A percentile compares a stretch with the other conserved stretches of the same genome.
phyloP scores from a whole-genome alignment of 2,113 vertebrate species.

The Choloepus hoffmanni region DNA sequence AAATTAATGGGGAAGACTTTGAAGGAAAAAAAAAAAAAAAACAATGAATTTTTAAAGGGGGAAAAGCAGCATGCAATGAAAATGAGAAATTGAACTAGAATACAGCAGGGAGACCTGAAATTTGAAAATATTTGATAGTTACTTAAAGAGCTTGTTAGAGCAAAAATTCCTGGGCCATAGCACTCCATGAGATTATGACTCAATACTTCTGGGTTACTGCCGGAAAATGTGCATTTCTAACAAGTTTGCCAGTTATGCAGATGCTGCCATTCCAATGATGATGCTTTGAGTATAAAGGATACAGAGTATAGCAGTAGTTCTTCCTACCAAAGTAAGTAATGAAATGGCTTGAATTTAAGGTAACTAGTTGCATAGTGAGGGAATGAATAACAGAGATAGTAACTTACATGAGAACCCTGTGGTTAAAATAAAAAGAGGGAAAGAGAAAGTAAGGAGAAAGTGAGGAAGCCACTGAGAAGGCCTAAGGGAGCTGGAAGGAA shows the following conservation, averaged over 20 bases:
- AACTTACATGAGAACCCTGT: neutral
- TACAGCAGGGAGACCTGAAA: neutral
- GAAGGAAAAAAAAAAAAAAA: neutral
- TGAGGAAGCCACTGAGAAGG: neutral
- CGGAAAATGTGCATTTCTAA: neutral
- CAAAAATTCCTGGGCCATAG: neutral
- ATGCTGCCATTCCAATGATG: neutral
- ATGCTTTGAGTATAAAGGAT: neutral
- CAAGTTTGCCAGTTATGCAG: neutral
- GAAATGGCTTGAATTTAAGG: neutral
- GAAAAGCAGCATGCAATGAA: neutral
- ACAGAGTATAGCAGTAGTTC: neutral
- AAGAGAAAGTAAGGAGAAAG: neutral
- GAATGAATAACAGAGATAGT: neutral
- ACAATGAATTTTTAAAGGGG: neutral
- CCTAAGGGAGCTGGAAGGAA: neutral
- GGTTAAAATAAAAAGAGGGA: neutral
- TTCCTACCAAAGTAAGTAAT: neutral
- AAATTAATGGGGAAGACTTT: neutral
- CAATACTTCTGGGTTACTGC: neutral
- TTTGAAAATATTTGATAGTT: neutral
- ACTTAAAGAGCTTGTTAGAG: neutral
- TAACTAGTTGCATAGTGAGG: neutral
- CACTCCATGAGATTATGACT: neutral
- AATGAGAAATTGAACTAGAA: neutral